phyloP scores from a whole-genome alignment of 2,797 vertebrate genomes.

The Chanos chanos region DNA sequence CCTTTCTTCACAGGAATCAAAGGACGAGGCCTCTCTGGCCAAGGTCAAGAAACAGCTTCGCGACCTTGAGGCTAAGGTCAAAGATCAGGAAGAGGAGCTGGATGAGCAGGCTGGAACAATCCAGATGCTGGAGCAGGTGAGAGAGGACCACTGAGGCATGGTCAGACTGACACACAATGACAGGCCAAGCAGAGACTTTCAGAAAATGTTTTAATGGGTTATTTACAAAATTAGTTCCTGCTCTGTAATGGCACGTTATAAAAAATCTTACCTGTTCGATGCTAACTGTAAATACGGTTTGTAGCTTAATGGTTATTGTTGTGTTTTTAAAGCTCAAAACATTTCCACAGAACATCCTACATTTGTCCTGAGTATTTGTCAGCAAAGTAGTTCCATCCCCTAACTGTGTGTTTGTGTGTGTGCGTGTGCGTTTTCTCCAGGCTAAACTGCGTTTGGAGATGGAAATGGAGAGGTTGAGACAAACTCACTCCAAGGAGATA shows the following conservation, averaged over 20 bases:
- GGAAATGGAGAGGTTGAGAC: constrained; percentile 92
- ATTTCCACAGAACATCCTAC: too few relatives aligned
- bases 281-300: too few relatives aligned
- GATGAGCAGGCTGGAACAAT: constrained; percentile 96
- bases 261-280: too few relatives aligned
- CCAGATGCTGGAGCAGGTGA: constrained; percentile 97
- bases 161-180: constrained; percentile 31
- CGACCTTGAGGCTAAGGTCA: constrained; percentile 92
- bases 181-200: too few relatives aligned
- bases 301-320: too few relatives aligned
- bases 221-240: too few relatives aligned
- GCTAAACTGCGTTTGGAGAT: constrained; percentile 95
- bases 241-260: too few relatives aligned
- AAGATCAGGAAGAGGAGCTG: constrained; percentile 98
- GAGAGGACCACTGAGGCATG: constrained; percentile 53
- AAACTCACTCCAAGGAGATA: constrained; percentile 93
- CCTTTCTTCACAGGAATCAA: constrained; percentile 82
- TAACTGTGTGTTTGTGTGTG: background rate
- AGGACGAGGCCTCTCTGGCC: constrained; percentile 82
- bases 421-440: constrained; percentile 51
- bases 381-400: too few relatives aligned
- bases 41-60: constrained; percentile 91
- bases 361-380: too few relatives aligned
- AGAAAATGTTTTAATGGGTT: too few relatives aligned
- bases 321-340: too few relatives aligned